Evolutionary conservation across 2,113 vertebrate genomes (phyloP), one percentile per base, ranked within the genome.

Genomic region (Mustela lutreola): DNA sequence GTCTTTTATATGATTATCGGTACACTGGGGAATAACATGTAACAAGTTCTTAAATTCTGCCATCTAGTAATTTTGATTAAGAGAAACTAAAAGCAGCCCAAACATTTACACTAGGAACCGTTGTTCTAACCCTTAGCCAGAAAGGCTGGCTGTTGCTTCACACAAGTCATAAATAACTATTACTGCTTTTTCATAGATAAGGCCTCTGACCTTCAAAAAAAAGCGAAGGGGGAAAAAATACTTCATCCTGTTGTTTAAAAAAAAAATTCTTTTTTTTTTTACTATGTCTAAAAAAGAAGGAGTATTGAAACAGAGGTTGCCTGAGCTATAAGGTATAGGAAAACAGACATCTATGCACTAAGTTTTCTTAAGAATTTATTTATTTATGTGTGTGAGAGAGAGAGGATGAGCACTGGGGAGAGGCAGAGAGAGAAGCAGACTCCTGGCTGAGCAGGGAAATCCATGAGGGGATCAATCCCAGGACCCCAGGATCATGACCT

Each of bases 21-120:
- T 96, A 97, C 97, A 98, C 94, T 88, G 96, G 97, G 95, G 31
- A 98, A 97, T 94, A 98, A 98, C 92, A 98, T 53, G 97, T 97
- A 97, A 94, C 48, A 97, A 97, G 96, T 94, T 97, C 89, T 91
- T 91, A 62, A 88, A 96, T 96, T 95, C 93, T 60, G 97, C 36
- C 83, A 93, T 94, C 94, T 86, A 97, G 84, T 78, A 92, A 73
- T 96, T 85, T 36, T 97, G 80, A 98, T 78, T 87, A 97, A 97
- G 31, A 84, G 56, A 82, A 39, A 89, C 42, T 65, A 94, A 91
- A 62, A 79, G 76, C 89, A 96, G 76, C 86, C 90, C 26, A 84
- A 81, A 71, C 16, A 70, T 58, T 80, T 87, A 70, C 8, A 33
- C 28, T 28, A 60, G n/a, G 53, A 83, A 11, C 76, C 33, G 26